Evolutionary conservation across 2,888 invertebrate genomes (phyloP), one percentile per base, ranked within the genome.

Genomic region (Drosophila recens): DNA sequence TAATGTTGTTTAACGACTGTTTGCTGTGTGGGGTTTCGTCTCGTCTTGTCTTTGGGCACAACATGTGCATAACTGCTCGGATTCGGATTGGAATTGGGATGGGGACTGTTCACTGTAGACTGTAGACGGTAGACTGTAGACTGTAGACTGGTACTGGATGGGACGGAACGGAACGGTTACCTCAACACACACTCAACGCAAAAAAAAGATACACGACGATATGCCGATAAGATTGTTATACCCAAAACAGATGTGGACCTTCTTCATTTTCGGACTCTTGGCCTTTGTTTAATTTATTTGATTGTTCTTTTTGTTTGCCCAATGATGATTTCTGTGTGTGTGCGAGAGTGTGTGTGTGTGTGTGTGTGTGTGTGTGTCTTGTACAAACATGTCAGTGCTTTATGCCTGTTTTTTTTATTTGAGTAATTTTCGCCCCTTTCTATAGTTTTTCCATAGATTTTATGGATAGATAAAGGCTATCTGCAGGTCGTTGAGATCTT

Each of bases 241-340:
- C 42, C 40, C 42, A 34, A 51, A 79, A 64, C 69, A 78, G 87
- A 75, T 77, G 74, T 82, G 80, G 69, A 79, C 85, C 87, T 79
- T 72, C 67, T 51, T 36, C 36, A 20, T 36, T 48, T 48, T 62
- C 69, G 63, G 83, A 74, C 68, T 75, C 67, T 66, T 63, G 52
- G 74, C 74, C 84, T 87, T 87, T 89, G 87, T 89, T 85, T 89
- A 89, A 85, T 85, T 89, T 89, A 87, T 85, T 89, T 87, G 84
- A 84, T 87, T 89, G 84, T 89, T 89, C 74, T 79, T 75, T 80
- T 64, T 81, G 86, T 87, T 80, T 83, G 82, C 59, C 82, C 70
- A 72, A 69, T 69, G 69, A 71, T 84, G 75, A 78, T 73, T 61
- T 68, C 48, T 36, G 17, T 42, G 9, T 42, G 17, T 42, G 10